Conservation (phyloP, 2,888 invertebrate species). For the Leptinotarsa juncta region DNA sequence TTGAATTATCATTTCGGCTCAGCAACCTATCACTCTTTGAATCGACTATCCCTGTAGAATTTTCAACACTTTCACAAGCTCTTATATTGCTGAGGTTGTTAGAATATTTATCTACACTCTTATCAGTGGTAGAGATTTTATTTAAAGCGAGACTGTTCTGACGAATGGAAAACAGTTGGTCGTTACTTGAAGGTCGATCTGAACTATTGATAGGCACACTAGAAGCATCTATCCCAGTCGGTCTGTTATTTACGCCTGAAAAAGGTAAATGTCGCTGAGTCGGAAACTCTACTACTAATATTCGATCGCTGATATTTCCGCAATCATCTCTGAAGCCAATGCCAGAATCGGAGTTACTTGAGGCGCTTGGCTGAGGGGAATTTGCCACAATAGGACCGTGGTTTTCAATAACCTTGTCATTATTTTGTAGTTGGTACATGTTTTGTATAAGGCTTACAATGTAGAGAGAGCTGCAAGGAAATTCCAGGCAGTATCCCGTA, state of each 20-base stretch:
- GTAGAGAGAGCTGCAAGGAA: slow-evolving; percentile 86
- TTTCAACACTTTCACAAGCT: slow-evolving; percentile 58
- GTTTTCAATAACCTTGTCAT: slow-evolving; percentile 57
- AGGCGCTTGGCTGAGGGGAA: slow-evolving; percentile 89
- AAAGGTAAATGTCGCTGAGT: slow-evolving; percentile 59
- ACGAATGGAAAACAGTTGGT: slow-evolving; percentile 33
- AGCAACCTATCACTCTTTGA: slow-evolving; percentile 40
- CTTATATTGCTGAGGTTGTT: slow-evolving; percentile 62
- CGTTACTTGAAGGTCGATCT: slow-evolving; percentile 54
- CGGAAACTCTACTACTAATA: slow-evolving; percentile 81
- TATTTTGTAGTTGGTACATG: slow-evolving; percentile 76
- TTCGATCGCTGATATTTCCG: slow-evolving; percentile 84
- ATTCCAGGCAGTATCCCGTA: slow-evolving; percentile 86
- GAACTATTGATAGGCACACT: slow-evolving; percentile 55
- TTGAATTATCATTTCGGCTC: slow-evolving; percentile 52
- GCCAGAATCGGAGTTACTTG: slow-evolving; percentile 95
- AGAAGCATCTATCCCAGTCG: slow-evolving; percentile 60
- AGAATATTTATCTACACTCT: slow-evolving; percentile 21
- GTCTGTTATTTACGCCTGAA: slow-evolving; percentile 54
- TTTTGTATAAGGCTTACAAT: slow-evolving; percentile 79
- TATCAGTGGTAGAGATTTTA: neutral
- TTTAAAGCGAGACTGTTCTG: neutral
- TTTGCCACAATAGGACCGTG: slow-evolving; percentile 73
- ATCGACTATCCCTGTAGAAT: slow-evolving; percentile 50
- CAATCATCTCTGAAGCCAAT: slow-evolving; percentile 94